Percentiles rank a stretch among this genome's conserved stretches.
Conservation (phyloP, 2,888 invertebrate species). For the Belgica antarctica region DNA sequence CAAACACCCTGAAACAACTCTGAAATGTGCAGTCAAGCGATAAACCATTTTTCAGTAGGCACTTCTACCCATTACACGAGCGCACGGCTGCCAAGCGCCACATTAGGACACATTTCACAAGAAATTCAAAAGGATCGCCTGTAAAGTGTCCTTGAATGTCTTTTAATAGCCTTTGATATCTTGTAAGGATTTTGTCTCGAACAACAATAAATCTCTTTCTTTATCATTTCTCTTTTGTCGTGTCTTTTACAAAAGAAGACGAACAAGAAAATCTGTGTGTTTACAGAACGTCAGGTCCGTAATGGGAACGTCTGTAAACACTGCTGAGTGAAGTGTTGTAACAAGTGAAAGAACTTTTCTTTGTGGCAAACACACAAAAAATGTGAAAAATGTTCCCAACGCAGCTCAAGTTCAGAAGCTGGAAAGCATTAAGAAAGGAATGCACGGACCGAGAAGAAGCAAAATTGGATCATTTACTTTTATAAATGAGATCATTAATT, state of each 20-base stretch:
- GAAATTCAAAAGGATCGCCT: not conserved
- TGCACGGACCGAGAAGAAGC: not conserved
- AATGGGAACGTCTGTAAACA: not conserved
- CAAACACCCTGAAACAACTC: no score
- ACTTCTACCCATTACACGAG: not conserved
- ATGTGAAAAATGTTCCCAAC: not conserved
- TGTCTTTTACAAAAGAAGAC: slow-evolving; percentile 17
- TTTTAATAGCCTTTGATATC: slow-evolving; percentile 6
- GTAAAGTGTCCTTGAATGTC: not conserved
- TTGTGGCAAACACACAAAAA: not conserved
- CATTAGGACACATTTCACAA: not conserved
- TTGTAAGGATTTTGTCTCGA: not conserved
- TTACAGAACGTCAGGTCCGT: not conserved
- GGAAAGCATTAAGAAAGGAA: slow-evolving; percentile 4
- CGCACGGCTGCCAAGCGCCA: slow-evolving; percentile 17
- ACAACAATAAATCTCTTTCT: slow-evolving; percentile 29
- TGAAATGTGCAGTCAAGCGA: not conserved
- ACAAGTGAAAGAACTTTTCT: slow-evolving; percentile 23
- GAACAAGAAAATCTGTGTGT: slow-evolving; percentile 14
- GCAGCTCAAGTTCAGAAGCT: slow-evolving; percentile 18
- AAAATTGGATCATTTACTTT: slow-evolving; percentile 41
- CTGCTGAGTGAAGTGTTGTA: not conserved
- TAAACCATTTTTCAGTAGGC: not conserved
- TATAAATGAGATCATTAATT: slow-evolving; percentile 44
- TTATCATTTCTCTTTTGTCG: not conserved